Evolutionary conservation across 2,888 invertebrate species (phyloP).

Genomic region (Meandrusa payeni): DNA sequence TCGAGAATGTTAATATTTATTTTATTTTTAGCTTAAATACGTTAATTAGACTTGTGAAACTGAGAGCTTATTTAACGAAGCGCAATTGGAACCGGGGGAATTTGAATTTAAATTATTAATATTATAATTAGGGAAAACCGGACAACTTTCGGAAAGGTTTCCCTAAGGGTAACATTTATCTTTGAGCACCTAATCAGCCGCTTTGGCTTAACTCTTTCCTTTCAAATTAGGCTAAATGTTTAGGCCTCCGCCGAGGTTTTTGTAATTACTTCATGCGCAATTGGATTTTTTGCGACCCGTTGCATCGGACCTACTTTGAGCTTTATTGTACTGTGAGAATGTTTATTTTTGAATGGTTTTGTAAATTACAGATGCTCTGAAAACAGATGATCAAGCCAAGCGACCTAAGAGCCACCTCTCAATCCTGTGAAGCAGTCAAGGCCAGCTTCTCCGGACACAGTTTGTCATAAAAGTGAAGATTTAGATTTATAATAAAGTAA

Average conservation of each 20-base stretch:
- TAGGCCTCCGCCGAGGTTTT: slow-evolving; percentile 28
- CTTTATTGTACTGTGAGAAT: slow-evolving; percentile 25
- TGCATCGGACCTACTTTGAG: slow-evolving; percentile 18
- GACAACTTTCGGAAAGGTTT: slow-evolving; percentile 27
- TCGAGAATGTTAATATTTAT: too few relatives aligned
- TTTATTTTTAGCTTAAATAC: too few relatives aligned
- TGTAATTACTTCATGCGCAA: slow-evolving; percentile 19
- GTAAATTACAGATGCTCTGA: too few relatives aligned
- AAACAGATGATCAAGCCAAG: too few relatives aligned
- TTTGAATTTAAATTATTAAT: slow-evolving; percentile 51
- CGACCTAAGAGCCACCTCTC: too few relatives aligned
- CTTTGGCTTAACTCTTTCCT: slow-evolving; percentile 31
- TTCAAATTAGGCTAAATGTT: slow-evolving; percentile 40
- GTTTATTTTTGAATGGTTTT: slow-evolving; percentile 10
- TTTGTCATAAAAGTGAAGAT: too few relatives aligned
- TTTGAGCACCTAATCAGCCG: slow-evolving; percentile 30
- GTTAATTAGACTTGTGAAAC: not conserved
- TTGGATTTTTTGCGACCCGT: slow-evolving; percentile 3
- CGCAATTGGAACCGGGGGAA: not conserved
- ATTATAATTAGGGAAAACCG: slow-evolving; percentile 44
- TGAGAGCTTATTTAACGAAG: not conserved
- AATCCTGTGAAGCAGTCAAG: too few relatives aligned
- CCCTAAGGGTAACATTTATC: slow-evolving; percentile 38
- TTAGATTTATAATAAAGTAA: too few relatives aligned
- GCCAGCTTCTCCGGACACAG: too few relatives aligned